These are phyloP conservation scores for Agrotis ipsilon DNA, from an alignment of 2,888 invertebrate genomes.

Conservation along the genomic window DNA sequence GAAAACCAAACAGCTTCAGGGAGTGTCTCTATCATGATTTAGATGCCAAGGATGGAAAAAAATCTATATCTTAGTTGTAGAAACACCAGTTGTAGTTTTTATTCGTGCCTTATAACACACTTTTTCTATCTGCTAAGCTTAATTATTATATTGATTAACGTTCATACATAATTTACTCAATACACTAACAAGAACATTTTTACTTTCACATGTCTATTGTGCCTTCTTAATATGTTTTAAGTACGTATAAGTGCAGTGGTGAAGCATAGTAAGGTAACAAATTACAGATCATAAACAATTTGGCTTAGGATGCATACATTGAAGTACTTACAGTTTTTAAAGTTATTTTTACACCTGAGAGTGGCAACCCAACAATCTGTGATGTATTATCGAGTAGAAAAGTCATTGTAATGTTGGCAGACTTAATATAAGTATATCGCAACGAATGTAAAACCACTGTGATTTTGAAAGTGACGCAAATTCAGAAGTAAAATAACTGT, in stretches of 20 bases:
- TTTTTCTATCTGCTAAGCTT: conserved; percentile 45
- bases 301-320: background rate
- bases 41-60: conserved; percentile 13
- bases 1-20: conserved; percentile 6
- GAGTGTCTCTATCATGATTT: conserved; percentile 10
- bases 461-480: background rate
- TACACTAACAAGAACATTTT: conserved; percentile 34
- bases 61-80: conserved; percentile 4
- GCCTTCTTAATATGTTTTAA: conserved; percentile 9
- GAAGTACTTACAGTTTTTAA: background rate
- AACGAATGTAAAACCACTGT: background rate
- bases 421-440: background rate
- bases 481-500: conserved; percentile 4
- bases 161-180: conserved; percentile 49
- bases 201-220: conserved; percentile 18
- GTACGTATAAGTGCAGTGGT: background rate
- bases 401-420: background rate
- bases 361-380: background rate
- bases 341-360: background rate
- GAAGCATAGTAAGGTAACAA: conserved; percentile 8
- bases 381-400: background rate
- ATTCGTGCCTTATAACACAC: conserved; percentile 29
- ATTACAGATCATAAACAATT: conserved; percentile 1
- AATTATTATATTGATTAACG: conserved; percentile 38
- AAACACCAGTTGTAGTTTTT: conserved; percentile 11